A percentile compares a stretch with the other conserved stretches of the same genome.
Evolutionary conservation across 2,113 vertebrate genomes (phyloP).

Genomic region (Paedocypris sp.): DNA sequence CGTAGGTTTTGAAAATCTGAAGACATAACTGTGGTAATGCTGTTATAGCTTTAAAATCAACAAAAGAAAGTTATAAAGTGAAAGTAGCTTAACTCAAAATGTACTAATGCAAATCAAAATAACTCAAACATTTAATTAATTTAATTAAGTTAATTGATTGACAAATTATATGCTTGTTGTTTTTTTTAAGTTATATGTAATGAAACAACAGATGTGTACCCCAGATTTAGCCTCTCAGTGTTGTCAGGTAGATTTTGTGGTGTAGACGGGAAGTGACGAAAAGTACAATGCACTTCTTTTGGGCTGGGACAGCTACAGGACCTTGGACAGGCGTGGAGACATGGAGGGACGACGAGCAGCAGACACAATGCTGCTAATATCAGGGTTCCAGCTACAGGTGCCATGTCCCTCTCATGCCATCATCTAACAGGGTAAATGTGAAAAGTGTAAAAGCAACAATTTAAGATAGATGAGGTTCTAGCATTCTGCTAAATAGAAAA

Average conservation of each 20-base stretch:
- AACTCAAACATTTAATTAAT: not conserved
- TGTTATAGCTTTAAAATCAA: slow-evolving; percentile 58
- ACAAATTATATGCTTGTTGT: no score
- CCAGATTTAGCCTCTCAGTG: slow-evolving; percentile 61
- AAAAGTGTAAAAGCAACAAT: no score
- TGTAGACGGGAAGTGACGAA: slow-evolving; percentile 56
- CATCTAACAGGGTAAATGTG: slow-evolving; percentile 14
- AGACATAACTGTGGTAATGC: slow-evolving; percentile 53
- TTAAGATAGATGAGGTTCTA: no score
- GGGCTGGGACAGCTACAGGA: slow-evolving; percentile 59
- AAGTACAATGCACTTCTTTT: slow-evolving; percentile 67
- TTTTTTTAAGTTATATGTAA: no score
- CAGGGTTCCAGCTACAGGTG: slow-evolving; percentile 36
- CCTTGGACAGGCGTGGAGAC: slow-evolving; percentile 48
- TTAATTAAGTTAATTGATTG: no score
- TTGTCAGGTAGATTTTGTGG: slow-evolving; percentile 53
- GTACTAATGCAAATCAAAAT: no score
- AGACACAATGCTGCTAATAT: slow-evolving; percentile 38
- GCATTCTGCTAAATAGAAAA: no score
- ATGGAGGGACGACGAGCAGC: slow-evolving; percentile 44
- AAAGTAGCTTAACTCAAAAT: not conserved
- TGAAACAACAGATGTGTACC: slow-evolving; percentile 50
- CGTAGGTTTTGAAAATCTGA: slow-evolving; percentile 56
- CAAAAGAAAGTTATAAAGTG: slow-evolving; percentile 4
- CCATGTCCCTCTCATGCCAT: slow-evolving; percentile 54